Conservation (phyloP, 2,797 vertebrate genomes). For the Cyclopterus lumpus region DNA sequence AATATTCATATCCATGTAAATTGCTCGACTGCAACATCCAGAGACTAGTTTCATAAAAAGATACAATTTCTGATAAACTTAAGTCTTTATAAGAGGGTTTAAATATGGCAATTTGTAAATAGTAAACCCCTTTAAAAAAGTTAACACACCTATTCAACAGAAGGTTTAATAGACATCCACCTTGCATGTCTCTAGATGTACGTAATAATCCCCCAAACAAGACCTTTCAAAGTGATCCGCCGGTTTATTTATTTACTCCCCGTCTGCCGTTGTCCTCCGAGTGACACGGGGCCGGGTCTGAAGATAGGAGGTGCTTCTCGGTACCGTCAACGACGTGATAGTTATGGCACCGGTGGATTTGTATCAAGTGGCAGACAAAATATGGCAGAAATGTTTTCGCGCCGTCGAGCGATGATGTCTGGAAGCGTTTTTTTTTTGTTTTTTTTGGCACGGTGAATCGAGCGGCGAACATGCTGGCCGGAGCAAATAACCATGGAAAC, state of each 20-base stretch:
- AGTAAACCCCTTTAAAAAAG: neutral
- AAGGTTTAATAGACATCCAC: neutral
- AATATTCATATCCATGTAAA: constrained; percentile 18
- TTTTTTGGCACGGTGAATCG: constrained; percentile 52
- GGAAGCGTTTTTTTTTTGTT: no score
- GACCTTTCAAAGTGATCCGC: constrained; percentile 12
- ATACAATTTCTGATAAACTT: constrained; percentile 1
- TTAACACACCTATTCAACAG: neutral
- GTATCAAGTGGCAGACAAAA: constrained; percentile 75
- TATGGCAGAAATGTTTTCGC: constrained; percentile 73
- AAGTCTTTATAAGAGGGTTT: neutral
- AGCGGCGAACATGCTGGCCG: constrained; percentile 30
- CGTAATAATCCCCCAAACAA: constrained; percentile 12
- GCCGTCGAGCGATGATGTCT: constrained; percentile 67
- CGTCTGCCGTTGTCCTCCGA: constrained; percentile 14
- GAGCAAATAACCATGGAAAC: constrained; percentile 20
- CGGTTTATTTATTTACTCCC: constrained; percentile 75
- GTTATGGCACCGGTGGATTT: constrained; percentile 53
- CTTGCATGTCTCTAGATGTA: neutral
- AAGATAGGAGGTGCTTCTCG: constrained; percentile 80
- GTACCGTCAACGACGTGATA: constrained; percentile 76
- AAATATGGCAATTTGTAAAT: neutral
- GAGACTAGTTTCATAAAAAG: neutral
- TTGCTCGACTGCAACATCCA: neutral
- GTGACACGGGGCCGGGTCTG: constrained; percentile 34